Evolutionary conservation across 2,113 vertebrate species (phyloP).

Genomic region (Phrynocephalus versicolor): DNA sequence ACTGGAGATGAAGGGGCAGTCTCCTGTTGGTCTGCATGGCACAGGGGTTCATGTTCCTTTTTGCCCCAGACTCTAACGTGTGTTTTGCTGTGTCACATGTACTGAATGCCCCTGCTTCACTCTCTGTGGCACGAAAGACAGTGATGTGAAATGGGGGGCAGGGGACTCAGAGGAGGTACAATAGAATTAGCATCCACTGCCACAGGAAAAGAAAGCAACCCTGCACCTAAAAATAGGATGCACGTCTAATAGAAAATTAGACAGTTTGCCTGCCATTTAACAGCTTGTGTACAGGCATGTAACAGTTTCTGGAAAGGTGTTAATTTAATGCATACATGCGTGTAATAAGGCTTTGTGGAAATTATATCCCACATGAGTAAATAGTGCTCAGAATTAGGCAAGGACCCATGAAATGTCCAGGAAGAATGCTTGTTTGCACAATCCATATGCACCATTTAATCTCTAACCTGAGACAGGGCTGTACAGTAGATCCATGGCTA

Average conservation of each 20-base stretch:
- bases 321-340: slow-evolving; percentile 11
- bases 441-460: neutral
- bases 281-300: slow-evolving; percentile 8
- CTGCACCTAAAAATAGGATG: neutral
- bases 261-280: neutral
- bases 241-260: slow-evolving; percentile 27
- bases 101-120: neutral
- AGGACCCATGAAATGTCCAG: neutral
- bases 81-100: neutral
- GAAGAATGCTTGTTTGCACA: neutral
- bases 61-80: neutral
- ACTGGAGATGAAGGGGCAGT: neutral
- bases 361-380: neutral
- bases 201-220: slow-evolving; percentile 17
- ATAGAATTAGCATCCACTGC: neutral
- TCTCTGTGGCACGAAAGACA: neutral
- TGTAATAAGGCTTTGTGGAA: slow-evolving; percentile 26
- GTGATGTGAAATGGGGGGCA: neutral
- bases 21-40: neutral
- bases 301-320: slow-evolving; percentile 11
- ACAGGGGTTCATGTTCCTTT: neutral
- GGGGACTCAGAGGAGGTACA: neutral
- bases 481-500: neutral
- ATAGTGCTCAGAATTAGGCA: slow-evolving; percentile 5
- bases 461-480: neutral